Percentiles rank a stretch among this genome's conserved stretches.
phyloP scores from a whole-genome alignment of 2,113 vertebrate species.

The Herpetotheres cachinnans region DNA sequence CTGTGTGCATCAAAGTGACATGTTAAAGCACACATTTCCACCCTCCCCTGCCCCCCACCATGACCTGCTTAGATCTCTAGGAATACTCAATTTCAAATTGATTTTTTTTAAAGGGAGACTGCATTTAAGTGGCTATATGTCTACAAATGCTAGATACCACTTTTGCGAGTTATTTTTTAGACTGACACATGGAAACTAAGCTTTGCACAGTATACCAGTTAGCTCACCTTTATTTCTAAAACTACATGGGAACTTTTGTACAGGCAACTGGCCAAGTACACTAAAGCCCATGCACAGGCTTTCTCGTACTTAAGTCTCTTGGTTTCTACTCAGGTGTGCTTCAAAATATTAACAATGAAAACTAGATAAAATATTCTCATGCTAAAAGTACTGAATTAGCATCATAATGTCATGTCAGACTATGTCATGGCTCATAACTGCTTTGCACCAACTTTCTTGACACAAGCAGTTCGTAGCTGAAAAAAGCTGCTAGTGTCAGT shows the following conservation, averaged over 20 bases:
- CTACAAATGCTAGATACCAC: neutral
- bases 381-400: neutral
- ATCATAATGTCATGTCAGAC: neutral
- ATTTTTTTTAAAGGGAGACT: neutral
- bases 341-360: neutral
- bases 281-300: neutral
- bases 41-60: rapidly evolving
- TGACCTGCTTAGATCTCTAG: neutral
- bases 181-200: neutral
- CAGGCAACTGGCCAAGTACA: neutral
- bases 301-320: neutral
- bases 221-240: neutral
- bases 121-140: neutral
- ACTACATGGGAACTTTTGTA: neutral
- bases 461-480: neutral
- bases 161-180: neutral
- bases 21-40: neutral
- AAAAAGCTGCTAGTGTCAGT: neutral
- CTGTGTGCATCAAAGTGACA: neutral
- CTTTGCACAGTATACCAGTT: neutral
- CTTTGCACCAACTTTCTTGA: neutral
- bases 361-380: neutral
- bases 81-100: neutral
- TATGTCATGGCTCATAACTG: neutral
- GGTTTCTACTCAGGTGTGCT: neutral